Percentiles rank a stretch among this genome's conserved stretches.
Evolutionary conservation across 2,888 invertebrate species (phyloP).

Genomic region (Meghimatium bilineatum): DNA sequence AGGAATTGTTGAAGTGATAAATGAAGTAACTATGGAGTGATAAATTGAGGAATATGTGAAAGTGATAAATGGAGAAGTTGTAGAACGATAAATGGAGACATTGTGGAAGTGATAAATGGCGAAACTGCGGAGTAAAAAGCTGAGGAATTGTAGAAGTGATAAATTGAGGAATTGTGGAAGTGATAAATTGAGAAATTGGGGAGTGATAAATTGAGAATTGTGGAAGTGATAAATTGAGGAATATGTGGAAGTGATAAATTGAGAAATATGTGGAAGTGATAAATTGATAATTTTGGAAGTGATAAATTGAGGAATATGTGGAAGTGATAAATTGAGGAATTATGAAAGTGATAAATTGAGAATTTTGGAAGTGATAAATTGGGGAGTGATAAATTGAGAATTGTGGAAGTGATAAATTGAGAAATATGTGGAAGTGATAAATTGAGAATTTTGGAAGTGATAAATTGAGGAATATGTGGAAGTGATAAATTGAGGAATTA

Average conservation of each 20-base stretch:
- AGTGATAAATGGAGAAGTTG: too few relatives aligned
- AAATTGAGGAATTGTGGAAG: neutral
- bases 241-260: too few relatives aligned
- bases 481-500: too few relatives aligned
- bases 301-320: neutral
- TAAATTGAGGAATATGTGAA: neutral
- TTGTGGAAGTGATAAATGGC: neutral
- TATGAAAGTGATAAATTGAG: too few relatives aligned
- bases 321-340: neutral
- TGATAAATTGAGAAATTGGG: neutral
- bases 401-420: neutral
- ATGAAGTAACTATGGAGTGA: neutral
- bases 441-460: neutral
- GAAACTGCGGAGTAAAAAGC: too few relatives aligned
- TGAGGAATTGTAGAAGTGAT: neutral
- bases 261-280: neutral
- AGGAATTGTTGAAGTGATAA: neutral
- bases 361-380: too few relatives aligned
- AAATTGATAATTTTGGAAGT: neutral
- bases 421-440: neutral
- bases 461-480: neutral
- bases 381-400: too few relatives aligned
- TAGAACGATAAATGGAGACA: neutral
- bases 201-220: too few relatives aligned
- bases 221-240: too few relatives aligned